Base-by-base conservation (phyloP, 2,113 vertebrate genomes). In the Myotis davidii region DNA sequence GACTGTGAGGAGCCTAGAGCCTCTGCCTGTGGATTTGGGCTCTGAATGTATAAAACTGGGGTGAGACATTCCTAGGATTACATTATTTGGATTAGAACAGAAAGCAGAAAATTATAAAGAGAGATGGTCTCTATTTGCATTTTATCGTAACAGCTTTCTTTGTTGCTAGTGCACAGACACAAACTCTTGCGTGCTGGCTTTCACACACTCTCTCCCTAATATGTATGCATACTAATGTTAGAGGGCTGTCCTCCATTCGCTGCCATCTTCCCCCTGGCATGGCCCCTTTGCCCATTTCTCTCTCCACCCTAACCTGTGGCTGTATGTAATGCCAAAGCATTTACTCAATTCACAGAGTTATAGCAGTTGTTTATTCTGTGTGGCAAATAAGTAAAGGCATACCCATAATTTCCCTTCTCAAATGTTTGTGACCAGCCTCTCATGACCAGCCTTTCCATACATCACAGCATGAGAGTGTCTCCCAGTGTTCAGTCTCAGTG, bases 161-260 rank as follows among this genome's bases (percentile, higher is more conserved):
- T 48, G 81, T 65, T 69, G 14, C 45, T 50, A 59, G 78, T 59
- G 25, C 2, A 0, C 74, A 74, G n/a, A 59, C 37, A 12, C 50
- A 74, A 27, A 76, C 9, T n/a, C 64, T 25, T 2, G 0, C 56
- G 32, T 29, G 23, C 39, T 73, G 21, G 25, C 48, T 27, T 17
- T 17, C 20, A 3, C 20, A 1, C 0, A 1, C 23, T 39, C 23
- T 39, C 20, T 7, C 50, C 85, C 5, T 5, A 5, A 0, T 17
- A 21, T 1, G 0, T 29, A 0, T 16, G 5, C 34, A 13, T 32
- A 29, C 29, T 7, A 14, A 50, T 2, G 1, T 25, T 1, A 8
- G 21, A 73, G 54, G 29, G 16, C 45, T 56, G 25, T 9, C 74
- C 37, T 10, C 64, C 65, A 10, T 14, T 21, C 32, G 37, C 64